Conservation (phyloP, 1,140 invertebrate species). For the Drosophila watanabei region DNA sequence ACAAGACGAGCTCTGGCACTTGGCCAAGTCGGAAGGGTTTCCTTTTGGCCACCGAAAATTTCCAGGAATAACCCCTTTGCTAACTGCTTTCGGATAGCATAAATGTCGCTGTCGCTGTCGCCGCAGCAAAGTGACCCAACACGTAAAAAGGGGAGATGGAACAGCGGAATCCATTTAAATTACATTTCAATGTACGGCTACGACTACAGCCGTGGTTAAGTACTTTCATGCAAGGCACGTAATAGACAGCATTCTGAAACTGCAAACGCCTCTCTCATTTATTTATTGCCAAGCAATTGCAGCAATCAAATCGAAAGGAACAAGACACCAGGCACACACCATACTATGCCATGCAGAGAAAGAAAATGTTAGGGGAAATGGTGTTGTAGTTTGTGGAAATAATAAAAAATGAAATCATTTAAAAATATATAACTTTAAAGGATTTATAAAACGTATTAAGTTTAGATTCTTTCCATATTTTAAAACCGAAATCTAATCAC, state of each 20-base stretch:
- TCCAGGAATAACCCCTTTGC: constrained; percentile 16
- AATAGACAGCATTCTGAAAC: constrained; percentile 51
- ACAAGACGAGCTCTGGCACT: constrained; percentile 8
- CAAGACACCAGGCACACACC: constrained; percentile 15
- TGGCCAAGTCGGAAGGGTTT: constrained; percentile 38
- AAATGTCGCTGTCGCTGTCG: constrained; percentile 42
- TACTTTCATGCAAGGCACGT: constrained; percentile 54
- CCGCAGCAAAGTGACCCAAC: constrained; percentile 16
- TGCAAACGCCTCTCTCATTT: constrained; percentile 58
- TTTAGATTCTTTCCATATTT: too few relatives aligned
- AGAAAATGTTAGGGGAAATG: not conserved
- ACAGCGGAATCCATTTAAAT: constrained; percentile 45
- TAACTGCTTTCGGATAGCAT: constrained; percentile 40
- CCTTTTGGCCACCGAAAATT: constrained; percentile 6
- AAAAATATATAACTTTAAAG: not conserved
- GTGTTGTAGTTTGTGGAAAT: not conserved
- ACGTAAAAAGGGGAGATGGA: constrained; percentile 31
- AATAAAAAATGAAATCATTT: not conserved
- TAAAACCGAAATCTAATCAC: too few relatives aligned
- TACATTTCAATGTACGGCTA: constrained; percentile 45
- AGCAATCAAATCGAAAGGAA: constrained; percentile 64
- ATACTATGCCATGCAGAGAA: constrained; percentile 17
- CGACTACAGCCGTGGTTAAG: constrained; percentile 16
- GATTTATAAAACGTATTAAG: too few relatives aligned
- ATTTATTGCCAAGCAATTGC: constrained; percentile 71